Evolutionary conservation across 2,797 vertebrate species (phyloP).

Genomic region (Hemitrygon akajei): DNA sequence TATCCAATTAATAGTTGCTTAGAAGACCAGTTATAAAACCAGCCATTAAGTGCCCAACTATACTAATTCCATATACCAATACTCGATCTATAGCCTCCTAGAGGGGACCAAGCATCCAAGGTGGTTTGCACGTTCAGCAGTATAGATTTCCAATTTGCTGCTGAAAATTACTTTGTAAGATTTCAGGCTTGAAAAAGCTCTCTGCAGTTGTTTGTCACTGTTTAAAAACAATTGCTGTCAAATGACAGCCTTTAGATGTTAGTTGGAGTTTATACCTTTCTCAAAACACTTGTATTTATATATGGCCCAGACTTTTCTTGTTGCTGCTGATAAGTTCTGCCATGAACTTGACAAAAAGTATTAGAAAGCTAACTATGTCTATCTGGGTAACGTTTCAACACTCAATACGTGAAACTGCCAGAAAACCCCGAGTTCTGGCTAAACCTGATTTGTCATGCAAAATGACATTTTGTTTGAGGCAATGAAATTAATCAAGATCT

Average conservation of each 20-base stretch:
- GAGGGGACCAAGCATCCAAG: not conserved
- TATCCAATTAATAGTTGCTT: not conserved
- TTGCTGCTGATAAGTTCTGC: not conserved
- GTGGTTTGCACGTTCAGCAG: not conserved
- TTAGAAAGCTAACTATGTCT: not conserved
- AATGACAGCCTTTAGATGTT: not conserved
- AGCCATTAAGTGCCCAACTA: no score
- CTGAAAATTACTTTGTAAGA: not conserved
- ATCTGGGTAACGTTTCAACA: not conserved
- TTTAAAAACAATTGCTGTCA: not conserved
- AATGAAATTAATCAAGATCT: not conserved
- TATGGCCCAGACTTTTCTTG: not conserved
- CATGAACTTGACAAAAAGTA: not conserved
- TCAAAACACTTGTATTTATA: not conserved
- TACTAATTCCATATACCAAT: no score
- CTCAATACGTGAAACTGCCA: not conserved
- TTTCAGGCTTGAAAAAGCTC: not conserved
- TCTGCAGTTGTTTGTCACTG: not conserved
- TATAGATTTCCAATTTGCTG: not conserved
- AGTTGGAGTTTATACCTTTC: not conserved
- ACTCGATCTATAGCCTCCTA: no score
- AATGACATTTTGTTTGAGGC: not conserved
- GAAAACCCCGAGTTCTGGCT: not conserved
- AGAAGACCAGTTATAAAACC: not conserved
- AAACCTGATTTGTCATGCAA: not conserved